A percentile compares a stretch with the other conserved stretches of the same genome.
phyloP scores from a whole-genome alignment of 53 echinoderm and acorn worm genomes.

The Henricia sp. region DNA sequence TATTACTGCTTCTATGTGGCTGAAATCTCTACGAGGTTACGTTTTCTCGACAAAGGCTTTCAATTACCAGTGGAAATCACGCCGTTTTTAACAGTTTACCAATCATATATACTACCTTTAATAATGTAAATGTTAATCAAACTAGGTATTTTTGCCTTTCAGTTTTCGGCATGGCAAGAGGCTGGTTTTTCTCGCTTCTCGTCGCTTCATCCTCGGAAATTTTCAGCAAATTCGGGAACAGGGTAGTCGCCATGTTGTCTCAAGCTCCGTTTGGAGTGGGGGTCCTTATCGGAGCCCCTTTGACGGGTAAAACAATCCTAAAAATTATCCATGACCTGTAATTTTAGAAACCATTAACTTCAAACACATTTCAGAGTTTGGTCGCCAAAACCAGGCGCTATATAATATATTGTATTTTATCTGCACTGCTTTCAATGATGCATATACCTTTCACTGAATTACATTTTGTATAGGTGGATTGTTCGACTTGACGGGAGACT shows the following conservation, averaged over 20 bases:
- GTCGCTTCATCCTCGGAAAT: background rate
- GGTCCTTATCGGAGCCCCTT: background rate
- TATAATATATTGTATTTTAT: background rate
- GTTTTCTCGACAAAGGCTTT: too few species aligned
- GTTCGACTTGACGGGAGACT: conserved; percentile 30
- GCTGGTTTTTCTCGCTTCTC: background rate
- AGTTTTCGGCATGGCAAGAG: conserved; percentile 23
- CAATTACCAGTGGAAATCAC: too few species aligned
- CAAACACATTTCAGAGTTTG: background rate
- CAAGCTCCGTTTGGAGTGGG: conserved; percentile 10
- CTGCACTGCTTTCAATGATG: too few species aligned
- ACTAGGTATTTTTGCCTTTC: background rate
- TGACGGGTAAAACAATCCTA: background rate
- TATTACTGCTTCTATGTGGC: too few species aligned
- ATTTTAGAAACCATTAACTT: background rate
- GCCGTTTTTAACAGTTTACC: too few species aligned
- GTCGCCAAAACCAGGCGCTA: background rate
- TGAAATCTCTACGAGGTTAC: too few species aligned
- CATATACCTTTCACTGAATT: too few species aligned
- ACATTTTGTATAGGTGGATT: background rate
- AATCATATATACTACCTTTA: too few species aligned
- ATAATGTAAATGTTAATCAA: too few species aligned
- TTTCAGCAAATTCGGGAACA: conserved; percentile 7
- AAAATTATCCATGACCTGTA: background rate
- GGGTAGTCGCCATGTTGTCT: background rate